Base-by-base conservation (phyloP, 2,113 vertebrate genomes). In the Grus americana region DNA sequence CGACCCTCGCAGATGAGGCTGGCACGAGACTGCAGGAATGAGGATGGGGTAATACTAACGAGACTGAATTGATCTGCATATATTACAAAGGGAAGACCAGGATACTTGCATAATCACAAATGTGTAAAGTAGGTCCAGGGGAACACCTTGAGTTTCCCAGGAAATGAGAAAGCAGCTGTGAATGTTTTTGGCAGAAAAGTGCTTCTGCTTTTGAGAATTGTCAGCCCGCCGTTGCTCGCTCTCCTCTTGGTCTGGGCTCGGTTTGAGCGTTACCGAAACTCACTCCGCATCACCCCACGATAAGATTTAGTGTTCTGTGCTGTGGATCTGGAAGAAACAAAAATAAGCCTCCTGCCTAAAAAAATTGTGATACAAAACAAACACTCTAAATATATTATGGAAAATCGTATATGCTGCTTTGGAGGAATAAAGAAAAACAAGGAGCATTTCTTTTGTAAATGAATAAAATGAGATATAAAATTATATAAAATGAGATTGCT, bases 111-210 rank as follows among this genome's bases (percentile, higher is more conserved):
- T 44, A 79, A 86, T 88, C 90, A 49, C 82, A 40, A 29, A 14
- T 93, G 78, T 52, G 63, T 10, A 20, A 88, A 95, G 92, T 50
- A 32, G 88, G 80, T 93, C 95, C 95, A 86, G 89, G 95, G 94
- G 93, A 96, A 79, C 92, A 95, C 94, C 95, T 96, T 95, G 88
- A 89, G 79, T 95, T 94, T 49, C 92, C 81, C 83, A 76, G 96
- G 93, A 79, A 93, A 89, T 34, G 81, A 68, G 91, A 70, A 96
- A 40, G 91, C 93, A 96, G 94, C 91, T 96, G 96, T 6, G 32
- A 67, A 62, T 4, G 52, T 38, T 86, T 74, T 67, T 96, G 95
- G 96, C 89, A 95, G 92, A 20, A 7, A 61, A 50, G 17, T 1
- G 34, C 32, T 85, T 55, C 86, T 88, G 63, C 40, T 79, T 62